These are phyloP conservation scores for Antedon bifida DNA, from an alignment of 35 echinoderm and acorn worm genomes.

Conservation along the genomic window DNA sequence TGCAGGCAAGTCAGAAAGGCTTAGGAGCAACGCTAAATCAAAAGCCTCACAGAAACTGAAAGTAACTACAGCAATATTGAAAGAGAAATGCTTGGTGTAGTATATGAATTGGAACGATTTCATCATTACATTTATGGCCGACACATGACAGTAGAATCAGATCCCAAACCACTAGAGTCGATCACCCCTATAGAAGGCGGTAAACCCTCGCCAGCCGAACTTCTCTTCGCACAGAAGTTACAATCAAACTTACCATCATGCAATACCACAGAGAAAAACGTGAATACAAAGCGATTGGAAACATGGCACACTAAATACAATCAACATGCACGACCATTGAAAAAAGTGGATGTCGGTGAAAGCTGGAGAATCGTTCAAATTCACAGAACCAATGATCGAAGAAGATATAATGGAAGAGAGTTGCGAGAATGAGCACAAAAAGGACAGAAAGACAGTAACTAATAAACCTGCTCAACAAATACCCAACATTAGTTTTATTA, in stretches of 20 bases:
- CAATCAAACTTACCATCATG: constrained; percentile 17
- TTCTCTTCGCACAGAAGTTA: constrained; percentile 24
- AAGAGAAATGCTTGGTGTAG: constrained; percentile 35
- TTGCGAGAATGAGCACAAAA: no score
- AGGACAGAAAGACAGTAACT: no score
- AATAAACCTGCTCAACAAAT: no score
- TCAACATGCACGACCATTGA: no score
- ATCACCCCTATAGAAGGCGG: constrained; percentile 39
- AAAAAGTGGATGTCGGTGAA: no score
- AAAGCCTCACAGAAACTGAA: constrained; percentile 19
- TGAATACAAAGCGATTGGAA: no score
- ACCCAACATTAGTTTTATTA: no score
- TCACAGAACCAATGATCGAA: no score
- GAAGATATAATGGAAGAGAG: no score
- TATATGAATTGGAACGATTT: constrained; percentile 28
- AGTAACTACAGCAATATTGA: neutral
- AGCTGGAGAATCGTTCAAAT: no score
- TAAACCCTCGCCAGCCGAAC: constrained; percentile 42
- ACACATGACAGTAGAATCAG: constrained; percentile 15
- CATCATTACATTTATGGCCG: constrained; percentile 39
- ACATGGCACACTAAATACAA: no score
- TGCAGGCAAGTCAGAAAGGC: constrained; percentile 8
- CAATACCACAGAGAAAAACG: no score
- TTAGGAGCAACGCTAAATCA: constrained; percentile 16
- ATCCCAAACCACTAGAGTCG: constrained; percentile 46